Evolutionary conservation across 2,888 invertebrate genomes (phyloP).

Genomic region (Xylophagus ater): DNA sequence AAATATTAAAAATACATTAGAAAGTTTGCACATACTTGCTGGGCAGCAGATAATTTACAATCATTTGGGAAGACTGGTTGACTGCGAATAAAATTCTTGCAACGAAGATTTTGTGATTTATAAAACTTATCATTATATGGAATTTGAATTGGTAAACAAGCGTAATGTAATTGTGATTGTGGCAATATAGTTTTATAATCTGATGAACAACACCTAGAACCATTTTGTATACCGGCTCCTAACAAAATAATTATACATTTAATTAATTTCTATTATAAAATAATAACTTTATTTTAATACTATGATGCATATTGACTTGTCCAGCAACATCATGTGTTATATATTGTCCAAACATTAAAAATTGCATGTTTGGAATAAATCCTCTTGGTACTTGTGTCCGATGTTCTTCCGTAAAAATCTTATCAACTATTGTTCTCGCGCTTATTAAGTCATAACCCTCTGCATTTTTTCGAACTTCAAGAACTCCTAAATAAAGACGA

Average conservation of each 20-base stretch:
- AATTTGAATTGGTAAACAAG: constrained; percentile 49
- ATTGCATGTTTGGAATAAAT: constrained; percentile 8
- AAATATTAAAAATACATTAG: constrained; percentile 26
- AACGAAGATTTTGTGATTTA: constrained; percentile 40
- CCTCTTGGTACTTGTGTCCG: not conserved
- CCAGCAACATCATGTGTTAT: constrained; percentile 11
- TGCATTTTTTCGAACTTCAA: constrained; percentile 8
- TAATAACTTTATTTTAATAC: constrained; percentile 1
- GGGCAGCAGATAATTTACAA: constrained; percentile 46
- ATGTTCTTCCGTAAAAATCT: not conserved
- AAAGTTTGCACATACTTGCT: constrained; percentile 39
- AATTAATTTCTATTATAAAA: not conserved
- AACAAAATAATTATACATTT: not conserved
- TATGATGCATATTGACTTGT: not conserved
- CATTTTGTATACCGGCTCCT: not conserved
- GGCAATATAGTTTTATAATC: constrained; percentile 34
- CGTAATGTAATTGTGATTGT: constrained; percentile 43
- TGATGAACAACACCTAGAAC: constrained; percentile 11
- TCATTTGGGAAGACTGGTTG: constrained; percentile 31
- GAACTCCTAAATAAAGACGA: constrained; percentile 17
- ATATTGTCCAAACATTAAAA: constrained; percentile 11
- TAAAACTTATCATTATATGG: constrained; percentile 46
- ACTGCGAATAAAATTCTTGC: constrained; percentile 47
- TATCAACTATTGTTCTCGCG: constrained; percentile 3
- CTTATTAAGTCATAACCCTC: constrained; percentile 7